These are phyloP conservation scores for Agonum fuliginosum DNA, from an alignment of 2,888 invertebrate genomes.

Conservation along the genomic window DNA sequence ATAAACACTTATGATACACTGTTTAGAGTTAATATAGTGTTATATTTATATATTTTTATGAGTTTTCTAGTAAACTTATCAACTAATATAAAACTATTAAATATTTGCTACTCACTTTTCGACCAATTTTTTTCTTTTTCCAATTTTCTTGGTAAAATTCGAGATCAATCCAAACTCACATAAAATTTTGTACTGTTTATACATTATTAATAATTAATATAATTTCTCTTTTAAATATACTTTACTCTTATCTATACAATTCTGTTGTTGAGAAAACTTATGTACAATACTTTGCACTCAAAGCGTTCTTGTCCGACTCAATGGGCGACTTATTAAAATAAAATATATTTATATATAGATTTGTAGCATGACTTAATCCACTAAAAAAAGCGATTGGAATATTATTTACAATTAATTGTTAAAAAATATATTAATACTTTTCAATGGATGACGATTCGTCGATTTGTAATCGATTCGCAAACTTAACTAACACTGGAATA, in stretches of 20 bases:
- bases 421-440: constrained; percentile 53
- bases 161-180: constrained; percentile 38
- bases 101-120: background rate
- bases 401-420: constrained; percentile 40
- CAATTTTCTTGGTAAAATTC: constrained; percentile 10
- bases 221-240: constrained; percentile 31
- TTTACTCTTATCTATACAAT: constrained; percentile 24
- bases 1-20: constrained; percentile 26
- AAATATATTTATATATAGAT: constrained; percentile 8
- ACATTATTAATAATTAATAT: constrained; percentile 37
- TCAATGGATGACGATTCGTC: background rate
- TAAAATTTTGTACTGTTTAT: constrained; percentile 47
- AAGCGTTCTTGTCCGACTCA: background rate
- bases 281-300: constrained; percentile 25
- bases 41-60: constrained; percentile 13
- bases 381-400: constrained; percentile 6
- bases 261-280: background rate
- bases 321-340: background rate
- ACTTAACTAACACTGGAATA: background rate
- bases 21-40: background rate
- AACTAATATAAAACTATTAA: constrained; percentile 9
- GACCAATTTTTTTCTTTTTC: background rate
- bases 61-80: constrained; percentile 9
- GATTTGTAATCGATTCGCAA: background rate
- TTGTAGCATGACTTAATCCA: constrained; percentile 1